Percentiles rank a stretch among this genome's conserved stretches.
Conservation (phyloP, 1,140 invertebrate genomes). For the Scaptomyza montana region DNA sequence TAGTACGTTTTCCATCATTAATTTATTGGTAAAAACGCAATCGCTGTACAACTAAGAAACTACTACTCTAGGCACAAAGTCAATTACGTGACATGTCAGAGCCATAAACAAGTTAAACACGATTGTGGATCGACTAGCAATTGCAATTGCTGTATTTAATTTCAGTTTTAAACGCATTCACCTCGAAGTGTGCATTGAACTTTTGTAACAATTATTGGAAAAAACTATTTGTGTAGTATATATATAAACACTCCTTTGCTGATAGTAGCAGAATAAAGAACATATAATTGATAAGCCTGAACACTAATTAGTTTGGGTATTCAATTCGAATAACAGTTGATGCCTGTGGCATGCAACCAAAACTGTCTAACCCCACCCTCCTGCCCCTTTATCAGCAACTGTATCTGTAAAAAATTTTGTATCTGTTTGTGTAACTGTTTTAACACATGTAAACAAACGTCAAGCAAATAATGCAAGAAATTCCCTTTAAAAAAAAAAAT, state of each 20-base stretch:
- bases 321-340: conserved; percentile 33
- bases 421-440: conserved; percentile 54
- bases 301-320: conserved; percentile 31
- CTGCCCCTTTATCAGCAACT: conserved; percentile 16
- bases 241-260: conserved; percentile 4
- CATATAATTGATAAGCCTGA: conserved; percentile 26
- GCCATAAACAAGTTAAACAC: conserved; percentile 66
- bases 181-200: conserved; percentile 78
- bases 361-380: neutral
- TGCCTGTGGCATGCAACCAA: conserved; percentile 5
- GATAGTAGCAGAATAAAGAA: conserved; percentile 14
- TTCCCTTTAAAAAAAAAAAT: conserved; percentile 9
- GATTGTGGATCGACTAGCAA: conserved; percentile 40
- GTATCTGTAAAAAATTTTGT: conserved; percentile 10
- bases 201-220: conserved; percentile 43
- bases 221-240: neutral
- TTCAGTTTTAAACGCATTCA: conserved; percentile 59
- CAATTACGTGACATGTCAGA: conserved; percentile 79
- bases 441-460: conserved; percentile 58
- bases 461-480: conserved; percentile 64
- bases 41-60: conserved; percentile 24
- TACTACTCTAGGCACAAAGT: conserved; percentile 23
- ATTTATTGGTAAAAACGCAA: conserved; percentile 46
- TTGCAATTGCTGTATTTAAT: conserved; percentile 46
- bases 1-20: conserved; percentile 31